Evolutionary conservation across 2,113 vertebrate genomes (phyloP).

Genomic region (Eidolon helvum): DNA sequence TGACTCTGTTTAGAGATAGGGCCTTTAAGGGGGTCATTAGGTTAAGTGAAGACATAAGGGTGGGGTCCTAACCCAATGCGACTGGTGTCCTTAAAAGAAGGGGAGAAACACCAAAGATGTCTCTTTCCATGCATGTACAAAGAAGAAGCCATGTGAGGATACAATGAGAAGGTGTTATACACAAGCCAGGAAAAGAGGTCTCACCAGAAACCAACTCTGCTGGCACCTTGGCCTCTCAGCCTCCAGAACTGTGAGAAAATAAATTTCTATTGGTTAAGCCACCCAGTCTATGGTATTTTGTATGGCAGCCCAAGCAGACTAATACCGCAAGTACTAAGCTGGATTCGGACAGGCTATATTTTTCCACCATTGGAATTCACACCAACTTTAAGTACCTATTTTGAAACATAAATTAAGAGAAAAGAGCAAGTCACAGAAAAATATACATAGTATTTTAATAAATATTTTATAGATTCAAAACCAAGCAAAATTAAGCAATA

Average conservation of each 20-base stretch:
- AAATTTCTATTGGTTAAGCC: not conserved
- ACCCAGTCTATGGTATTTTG: not conserved
- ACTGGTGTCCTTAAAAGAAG: not conserved
- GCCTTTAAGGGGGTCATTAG: not conserved
- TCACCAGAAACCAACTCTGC: not conserved
- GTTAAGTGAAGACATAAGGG: not conserved
- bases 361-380: not conserved
- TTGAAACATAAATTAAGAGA: conserved; percentile 35
- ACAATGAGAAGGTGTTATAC: not conserved
- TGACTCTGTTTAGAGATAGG: not conserved
- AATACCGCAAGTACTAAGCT: not conserved
- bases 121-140: not conserved
- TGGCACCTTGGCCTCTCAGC: not conserved
- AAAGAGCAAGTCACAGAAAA: conserved; percentile 5
- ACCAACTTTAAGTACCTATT: not conserved
- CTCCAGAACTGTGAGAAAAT: not conserved
- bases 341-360: not conserved
- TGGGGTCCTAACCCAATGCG: not conserved
- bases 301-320: not conserved
- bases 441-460: not conserved
- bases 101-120: not conserved
- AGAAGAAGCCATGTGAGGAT: not conserved
- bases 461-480: not conserved
- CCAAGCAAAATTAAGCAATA: conserved; percentile 29
- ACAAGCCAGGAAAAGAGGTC: not conserved